These are phyloP conservation scores for Choristoneura fumiferana DNA, from an alignment of 1,140 invertebrate species.

Conservation along the genomic window DNA sequence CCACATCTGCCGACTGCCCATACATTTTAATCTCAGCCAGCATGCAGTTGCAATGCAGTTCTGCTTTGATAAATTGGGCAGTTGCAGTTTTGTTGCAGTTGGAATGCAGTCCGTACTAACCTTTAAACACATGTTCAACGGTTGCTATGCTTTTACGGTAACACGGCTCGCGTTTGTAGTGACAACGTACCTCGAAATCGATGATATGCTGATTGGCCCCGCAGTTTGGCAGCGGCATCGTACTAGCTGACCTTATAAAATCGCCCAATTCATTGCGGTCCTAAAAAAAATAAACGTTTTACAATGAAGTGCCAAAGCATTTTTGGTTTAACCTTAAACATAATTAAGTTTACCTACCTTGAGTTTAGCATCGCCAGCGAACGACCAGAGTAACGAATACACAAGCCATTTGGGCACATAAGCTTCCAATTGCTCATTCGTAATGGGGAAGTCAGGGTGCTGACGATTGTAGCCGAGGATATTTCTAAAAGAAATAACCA, in stretches of 20 bases:
- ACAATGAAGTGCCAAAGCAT: not conserved
- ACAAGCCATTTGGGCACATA: slow-evolving; percentile 97
- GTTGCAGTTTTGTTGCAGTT: too few species aligned
- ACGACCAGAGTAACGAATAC: slow-evolving; percentile 97
- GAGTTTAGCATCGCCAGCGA: slow-evolving; percentile 98
- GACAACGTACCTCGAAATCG: slow-evolving; percentile 93
- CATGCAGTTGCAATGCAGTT: too few species aligned
- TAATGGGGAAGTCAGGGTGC: slow-evolving; percentile 96
- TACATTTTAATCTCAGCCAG: too few species aligned
- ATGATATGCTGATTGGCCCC: slow-evolving; percentile 92
- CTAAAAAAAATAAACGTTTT: slow-evolving; percentile 34
- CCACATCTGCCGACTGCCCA: too few species aligned
- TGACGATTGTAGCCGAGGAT: slow-evolving; percentile 95
- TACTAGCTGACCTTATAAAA: slow-evolving; percentile 96
- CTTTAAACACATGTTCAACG: too few species aligned
- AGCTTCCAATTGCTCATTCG: slow-evolving; percentile 94
- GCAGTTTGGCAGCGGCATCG: slow-evolving; percentile 91
- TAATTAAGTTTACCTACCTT: slow-evolving; percentile 86
- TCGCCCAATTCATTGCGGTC: slow-evolving; percentile 93
- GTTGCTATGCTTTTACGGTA: too few species aligned
- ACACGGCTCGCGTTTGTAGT: not conserved
- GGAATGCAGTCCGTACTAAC: too few species aligned
- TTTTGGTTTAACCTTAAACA: slow-evolving; percentile 19
- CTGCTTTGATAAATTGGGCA: too few species aligned
- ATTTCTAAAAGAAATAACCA: slow-evolving; percentile 82